These are phyloP conservation scores for human DNA, from an alignment of 2,113 vertebrate species.

Conservation along the genomic window DNA sequence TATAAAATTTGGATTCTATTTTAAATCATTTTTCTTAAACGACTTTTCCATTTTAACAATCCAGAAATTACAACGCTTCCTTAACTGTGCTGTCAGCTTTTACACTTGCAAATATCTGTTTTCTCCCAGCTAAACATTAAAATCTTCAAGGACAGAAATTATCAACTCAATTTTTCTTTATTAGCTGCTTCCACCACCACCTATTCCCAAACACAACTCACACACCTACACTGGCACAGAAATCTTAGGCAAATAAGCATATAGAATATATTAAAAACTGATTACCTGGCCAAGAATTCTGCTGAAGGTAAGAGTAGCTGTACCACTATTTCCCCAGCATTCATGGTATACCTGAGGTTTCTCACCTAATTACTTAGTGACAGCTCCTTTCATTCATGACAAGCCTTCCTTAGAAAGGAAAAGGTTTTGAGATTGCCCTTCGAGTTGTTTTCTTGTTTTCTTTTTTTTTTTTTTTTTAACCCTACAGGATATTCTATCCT, in stretches of 20 bases:
- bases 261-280: neutral
- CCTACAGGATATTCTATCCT: conserved; percentile 92
- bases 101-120: neutral
- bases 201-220: neutral
- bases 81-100: conserved; percentile 19
- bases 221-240: neutral
- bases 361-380: neutral
- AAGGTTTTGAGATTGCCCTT: neutral
- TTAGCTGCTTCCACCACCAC: neutral
- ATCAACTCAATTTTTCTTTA: conserved; percentile 43
- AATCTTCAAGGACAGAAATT: neutral
- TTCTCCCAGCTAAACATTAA: conserved; percentile 29
- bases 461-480: neutral
- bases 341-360: neutral
- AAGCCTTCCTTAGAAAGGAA: neutral
- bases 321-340: neutral
- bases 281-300: conserved; percentile 6
- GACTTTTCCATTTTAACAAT: neutral
- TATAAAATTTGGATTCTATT: conserved; percentile 11
- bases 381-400: neutral
- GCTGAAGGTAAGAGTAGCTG: neutral
- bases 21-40: conserved; percentile 16
- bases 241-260: conserved; percentile 4
- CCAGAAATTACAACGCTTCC: neutral
- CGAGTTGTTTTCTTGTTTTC: neutral